A percentile compares a stretch with the other conserved stretches of the same genome.
Evolutionary conservation across 2,888 invertebrate genomes (phyloP).

Genomic region (Strigamia maritima): DNA sequence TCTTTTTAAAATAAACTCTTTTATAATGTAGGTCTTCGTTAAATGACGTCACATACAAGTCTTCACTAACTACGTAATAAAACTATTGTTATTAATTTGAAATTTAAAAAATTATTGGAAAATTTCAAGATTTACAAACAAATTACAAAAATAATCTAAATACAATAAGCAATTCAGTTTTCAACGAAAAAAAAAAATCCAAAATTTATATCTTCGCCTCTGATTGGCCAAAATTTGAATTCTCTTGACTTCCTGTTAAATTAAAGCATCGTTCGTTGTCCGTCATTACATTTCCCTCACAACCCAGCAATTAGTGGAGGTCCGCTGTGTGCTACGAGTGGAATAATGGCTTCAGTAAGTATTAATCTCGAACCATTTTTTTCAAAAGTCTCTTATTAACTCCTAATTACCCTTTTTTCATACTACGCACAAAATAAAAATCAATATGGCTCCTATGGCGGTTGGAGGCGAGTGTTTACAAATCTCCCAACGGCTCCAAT

Average conservation of each 20-base stretch:
- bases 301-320: neutral
- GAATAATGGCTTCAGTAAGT: conserved; percentile 13
- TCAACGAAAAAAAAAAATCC: neutral
- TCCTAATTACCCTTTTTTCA: neutral
- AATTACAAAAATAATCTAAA: too few species aligned
- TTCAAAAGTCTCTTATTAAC: neutral
- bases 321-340: neutral
- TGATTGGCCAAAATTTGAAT: neutral
- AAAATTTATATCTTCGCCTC: neutral
- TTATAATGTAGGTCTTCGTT: too few species aligned
- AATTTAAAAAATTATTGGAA: too few species aligned
- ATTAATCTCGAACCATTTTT: neutral
- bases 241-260: neutral
- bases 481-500: neutral
- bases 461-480: neutral
- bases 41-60: too few species aligned
- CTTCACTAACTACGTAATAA: too few species aligned
- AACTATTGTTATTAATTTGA: too few species aligned
- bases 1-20: too few species aligned
- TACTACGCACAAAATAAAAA: neutral
- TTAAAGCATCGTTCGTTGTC: conserved; percentile 7
- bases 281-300: neutral
- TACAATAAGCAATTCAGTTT: neutral
- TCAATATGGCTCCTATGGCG: neutral
- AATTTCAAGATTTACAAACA: too few species aligned